Evolutionary conservation across 2,888 invertebrate species (phyloP), one percentile per base, ranked within the genome.

Genomic region (Leucoptera coffeella): DNA sequence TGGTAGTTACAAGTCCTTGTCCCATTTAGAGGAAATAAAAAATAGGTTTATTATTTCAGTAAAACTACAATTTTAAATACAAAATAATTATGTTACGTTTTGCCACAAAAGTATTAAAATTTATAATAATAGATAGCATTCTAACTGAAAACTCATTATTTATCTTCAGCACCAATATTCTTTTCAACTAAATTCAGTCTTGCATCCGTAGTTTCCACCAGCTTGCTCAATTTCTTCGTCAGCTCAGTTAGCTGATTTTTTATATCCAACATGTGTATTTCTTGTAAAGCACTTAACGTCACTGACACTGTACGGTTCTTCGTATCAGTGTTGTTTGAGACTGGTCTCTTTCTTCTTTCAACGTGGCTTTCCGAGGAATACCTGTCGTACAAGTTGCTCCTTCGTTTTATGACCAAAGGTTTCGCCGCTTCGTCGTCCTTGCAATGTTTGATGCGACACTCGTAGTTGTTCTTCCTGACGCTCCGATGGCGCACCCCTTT

Each of bases 401-500:
- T 62, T 28, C 67, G 59, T 50, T 64, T 75, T 2, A 64, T 58
- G 4, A 44, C 36, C 9, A 41, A 38, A 32, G 54, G 51, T 24
- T 46, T 49, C 9, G 46, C 40, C 3, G 38, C 37, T 2, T 57
- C 56, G n/a, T 56, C 58, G 1, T 47, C 52, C 30, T 40, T 50
- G 27, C 45, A 38, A 35, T 52, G 49, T 24, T 38, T 49, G 32
- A 69, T 47, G 34, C 54, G 46, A 30, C 55, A 64, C 40, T 64
- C 62, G 32, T 69, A 69, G 33, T 62, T 67, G 30, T 61, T 65
- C 33, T 58, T 62, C 5, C 71, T 58, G 29, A 74, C 48, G 37
- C 73, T 76, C 41, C 72, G 72, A 30, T 73, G 73, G 31, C 73
- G 73, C 28, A 71, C 75, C 36, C 74, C 74, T 39, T 80, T 80